Evolutionary conservation across 2,797 vertebrate species (phyloP).

Genomic region (Picus viridis): DNA sequence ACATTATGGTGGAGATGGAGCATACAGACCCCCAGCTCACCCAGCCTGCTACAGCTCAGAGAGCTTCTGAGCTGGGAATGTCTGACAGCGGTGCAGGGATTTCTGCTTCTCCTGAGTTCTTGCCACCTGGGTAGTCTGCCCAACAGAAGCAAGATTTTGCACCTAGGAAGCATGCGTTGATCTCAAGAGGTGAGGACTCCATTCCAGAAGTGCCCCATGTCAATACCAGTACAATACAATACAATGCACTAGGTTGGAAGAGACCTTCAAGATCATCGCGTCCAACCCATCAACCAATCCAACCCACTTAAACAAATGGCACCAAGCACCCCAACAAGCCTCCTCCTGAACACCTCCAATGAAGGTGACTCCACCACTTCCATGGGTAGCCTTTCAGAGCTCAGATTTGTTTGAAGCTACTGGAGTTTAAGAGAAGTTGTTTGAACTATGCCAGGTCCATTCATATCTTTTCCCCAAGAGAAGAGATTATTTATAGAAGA

Average conservation of each 20-base stretch:
- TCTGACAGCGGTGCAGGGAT: not conserved
- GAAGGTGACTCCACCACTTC: too few relatives aligned
- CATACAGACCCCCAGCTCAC: not conserved
- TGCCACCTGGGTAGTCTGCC: fast-evolving
- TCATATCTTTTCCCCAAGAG: not conserved
- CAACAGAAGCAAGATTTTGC: not conserved
- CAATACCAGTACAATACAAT: too few relatives aligned
- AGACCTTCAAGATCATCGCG: too few relatives aligned
- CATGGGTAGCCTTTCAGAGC: not conserved
- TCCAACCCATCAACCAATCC: too few relatives aligned
- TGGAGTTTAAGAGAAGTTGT: not conserved
- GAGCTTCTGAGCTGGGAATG: not conserved
- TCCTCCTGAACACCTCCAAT: too few relatives aligned
- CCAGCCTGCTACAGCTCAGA: not conserved
- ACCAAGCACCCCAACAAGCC: too few relatives aligned
- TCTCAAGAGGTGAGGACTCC: not conserved
- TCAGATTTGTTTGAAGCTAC: not conserved
- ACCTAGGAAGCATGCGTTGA: fast-evolving
- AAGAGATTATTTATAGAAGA: not conserved
- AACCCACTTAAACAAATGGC: too few relatives aligned
- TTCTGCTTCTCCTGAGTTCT: not conserved
- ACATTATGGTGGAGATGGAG: not conserved
- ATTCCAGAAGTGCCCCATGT: not conserved
- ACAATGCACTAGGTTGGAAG: too few relatives aligned
- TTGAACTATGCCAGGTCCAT: not conserved